Evolutionary conservation across 2,888 invertebrate genomes (phyloP), one percentile per base, ranked within the genome.

Genomic region (Tiliacea citrago): DNA sequence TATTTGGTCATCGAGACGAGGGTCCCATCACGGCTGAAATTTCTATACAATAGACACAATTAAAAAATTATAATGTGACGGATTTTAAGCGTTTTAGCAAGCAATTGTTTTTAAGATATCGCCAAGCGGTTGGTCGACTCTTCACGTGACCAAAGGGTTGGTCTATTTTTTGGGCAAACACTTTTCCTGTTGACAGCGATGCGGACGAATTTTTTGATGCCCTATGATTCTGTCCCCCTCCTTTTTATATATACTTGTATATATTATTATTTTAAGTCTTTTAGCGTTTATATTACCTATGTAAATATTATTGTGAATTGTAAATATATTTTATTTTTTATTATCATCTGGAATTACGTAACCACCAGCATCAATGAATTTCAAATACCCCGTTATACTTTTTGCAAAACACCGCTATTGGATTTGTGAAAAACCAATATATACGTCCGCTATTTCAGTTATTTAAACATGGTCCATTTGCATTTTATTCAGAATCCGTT

Each of bases 381-480:
- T 75, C 63, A 65, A 75, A 80, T 68, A 68, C 10, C 57, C 65
- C 53, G 80, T 70, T 58, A 80, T 55, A 57, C 13, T 75, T 69
- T 60, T 21, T 57, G 60, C 65, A 76, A 76, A 72, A 61, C 29
- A 57, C 55, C 57, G 24, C 29, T 61, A 66, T 79, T 69, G 51
- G 57, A 75, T 75, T 75, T 53, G 62, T 61, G 55, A 69, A 79
- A 74, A 79, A 67, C 57, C 61, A 80, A 75, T 79, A 75, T 2
- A 29, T 67, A 58, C 29, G 57, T 63, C 18, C 18, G 57, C n/a
- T 63, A 58, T 67, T 79, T 75, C 69, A 69, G 79, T 79, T 79
- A 79, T 79, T 60, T 79, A 57, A 66, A 75, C 53, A 61, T 57
- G 60, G n/a, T 57, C 4, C 60, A 81, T 82, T 81, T 81, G 73